These are phyloP conservation scores for Brienomyrus longianalis DNA, from an alignment of 2,113 vertebrate species.

Conservation along the genomic window DNA sequence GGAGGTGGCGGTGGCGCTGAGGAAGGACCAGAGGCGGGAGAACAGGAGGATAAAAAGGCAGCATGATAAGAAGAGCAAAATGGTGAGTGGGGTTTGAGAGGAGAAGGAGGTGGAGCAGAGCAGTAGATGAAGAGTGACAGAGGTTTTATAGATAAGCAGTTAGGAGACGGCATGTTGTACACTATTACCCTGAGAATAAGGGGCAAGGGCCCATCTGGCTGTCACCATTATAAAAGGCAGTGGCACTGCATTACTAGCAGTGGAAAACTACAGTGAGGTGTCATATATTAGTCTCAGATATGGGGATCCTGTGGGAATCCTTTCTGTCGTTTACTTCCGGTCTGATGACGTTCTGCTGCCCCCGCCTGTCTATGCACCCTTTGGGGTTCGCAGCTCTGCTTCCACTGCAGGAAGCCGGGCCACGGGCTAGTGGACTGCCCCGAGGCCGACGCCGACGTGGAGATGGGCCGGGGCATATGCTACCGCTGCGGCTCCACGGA, in stretches of 20 bases:
- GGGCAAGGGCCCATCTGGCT: not conserved
- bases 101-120: not conserved
- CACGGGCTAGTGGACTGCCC: slow-evolving; percentile 89
- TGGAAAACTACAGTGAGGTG: not conserved
- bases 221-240: not conserved
- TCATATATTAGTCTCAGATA: not conserved
- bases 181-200: not conserved
- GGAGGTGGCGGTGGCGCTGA: slow-evolving; percentile 58
- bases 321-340: not conserved
- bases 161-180: not conserved
- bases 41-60: slow-evolving; percentile 75
- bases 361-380: not conserved
- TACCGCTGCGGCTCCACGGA: slow-evolving; percentile 94
- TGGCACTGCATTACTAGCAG: not conserved
- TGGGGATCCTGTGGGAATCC: not conserved
- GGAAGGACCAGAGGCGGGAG: slow-evolving; percentile 76
- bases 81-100: slow-evolving; percentile 67
- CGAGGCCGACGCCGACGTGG: slow-evolving; percentile 72
- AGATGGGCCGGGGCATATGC: slow-evolving; percentile 86
- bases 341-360: not conserved
- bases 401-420: slow-evolving; percentile 87
- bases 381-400: slow-evolving; percentile 70
- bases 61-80: slow-evolving; percentile 65
- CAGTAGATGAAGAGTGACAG: not conserved
- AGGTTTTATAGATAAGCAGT: not conserved